Percentiles rank a stretch among this genome's conserved stretches.
Evolutionary conservation across 2,888 invertebrate genomes (phyloP).

Genomic region (Lapara coniferarum): DNA sequence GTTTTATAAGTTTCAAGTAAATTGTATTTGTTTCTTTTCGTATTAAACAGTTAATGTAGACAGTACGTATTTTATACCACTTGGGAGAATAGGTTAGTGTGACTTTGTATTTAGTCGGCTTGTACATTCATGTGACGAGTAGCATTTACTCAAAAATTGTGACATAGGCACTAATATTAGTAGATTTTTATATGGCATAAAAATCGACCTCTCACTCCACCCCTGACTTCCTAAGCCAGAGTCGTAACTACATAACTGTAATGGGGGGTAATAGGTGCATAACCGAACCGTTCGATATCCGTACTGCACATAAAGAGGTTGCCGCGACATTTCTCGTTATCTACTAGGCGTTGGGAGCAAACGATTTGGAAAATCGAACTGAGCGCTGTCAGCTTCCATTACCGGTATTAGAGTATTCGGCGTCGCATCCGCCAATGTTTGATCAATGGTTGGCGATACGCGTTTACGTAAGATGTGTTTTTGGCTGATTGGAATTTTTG

Average conservation of each 20-base stretch:
- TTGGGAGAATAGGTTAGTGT: too few relatives aligned
- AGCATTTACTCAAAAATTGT: too few relatives aligned
- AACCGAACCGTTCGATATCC: constrained; percentile 23
- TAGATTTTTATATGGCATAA: too few relatives aligned
- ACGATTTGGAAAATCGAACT: constrained; percentile 80
- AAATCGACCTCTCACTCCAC: background rate
- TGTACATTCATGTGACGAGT: too few relatives aligned
- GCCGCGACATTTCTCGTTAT: constrained; percentile 73
- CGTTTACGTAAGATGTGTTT: background rate
- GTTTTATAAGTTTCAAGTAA: too few relatives aligned
- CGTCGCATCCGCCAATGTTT: constrained; percentile 19
- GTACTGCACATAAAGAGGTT: constrained; percentile 64
- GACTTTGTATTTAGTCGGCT: too few relatives aligned
- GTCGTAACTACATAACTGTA: constrained; percentile 14
- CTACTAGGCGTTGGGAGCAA: constrained; percentile 65
- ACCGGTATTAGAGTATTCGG: constrained; percentile 70
- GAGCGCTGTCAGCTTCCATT: constrained; percentile 71
- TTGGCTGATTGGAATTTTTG: background rate
- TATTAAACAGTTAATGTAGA: too few relatives aligned
- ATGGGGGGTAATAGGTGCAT: constrained; percentile 27
- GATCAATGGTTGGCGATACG: constrained; percentile 21
- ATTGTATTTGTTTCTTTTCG: too few relatives aligned
- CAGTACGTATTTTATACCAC: too few relatives aligned
- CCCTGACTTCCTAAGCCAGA: background rate
- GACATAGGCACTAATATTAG: too few relatives aligned